A percentile compares a stretch with the other conserved stretches of the same genome.
These are phyloP conservation scores for Oscheius sp. DNA, from an alignment of 2,888 invertebrate genomes.

Conservation along the genomic window DNA sequence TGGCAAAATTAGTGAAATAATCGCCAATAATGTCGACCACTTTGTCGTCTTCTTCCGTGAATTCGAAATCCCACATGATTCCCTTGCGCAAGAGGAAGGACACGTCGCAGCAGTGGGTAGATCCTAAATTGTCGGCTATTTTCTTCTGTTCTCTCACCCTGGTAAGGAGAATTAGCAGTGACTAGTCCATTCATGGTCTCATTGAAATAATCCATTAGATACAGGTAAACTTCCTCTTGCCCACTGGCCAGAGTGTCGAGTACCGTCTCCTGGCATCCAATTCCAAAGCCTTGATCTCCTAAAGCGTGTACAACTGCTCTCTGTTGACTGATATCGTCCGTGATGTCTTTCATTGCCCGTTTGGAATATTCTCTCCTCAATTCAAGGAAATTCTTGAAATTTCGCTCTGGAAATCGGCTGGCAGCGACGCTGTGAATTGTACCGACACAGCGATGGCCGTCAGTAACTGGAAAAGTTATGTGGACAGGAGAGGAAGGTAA, in stretches of 20 bases:
- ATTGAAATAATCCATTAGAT: constrained; percentile 37
- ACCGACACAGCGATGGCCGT: neutral
- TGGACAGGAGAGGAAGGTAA: neutral
- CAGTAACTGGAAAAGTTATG: neutral
- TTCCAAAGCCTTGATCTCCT: constrained; percentile 13
- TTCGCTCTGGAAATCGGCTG: neutral
- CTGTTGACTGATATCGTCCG: neutral
- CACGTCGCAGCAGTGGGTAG: constrained; percentile 68
- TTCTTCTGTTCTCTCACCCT: neutral
- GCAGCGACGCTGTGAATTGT: neutral
- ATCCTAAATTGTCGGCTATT: constrained; percentile 46
- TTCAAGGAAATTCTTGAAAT: constrained; percentile 3
- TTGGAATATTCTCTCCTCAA: neutral
- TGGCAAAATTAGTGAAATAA: constrained; percentile 34
- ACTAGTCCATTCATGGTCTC: constrained; percentile 31
- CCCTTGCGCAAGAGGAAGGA: constrained; percentile 65
- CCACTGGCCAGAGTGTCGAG: neutral
- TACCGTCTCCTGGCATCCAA: constrained; percentile 23
- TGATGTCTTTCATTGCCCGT: neutral
- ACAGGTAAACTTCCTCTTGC: constrained; percentile 26
- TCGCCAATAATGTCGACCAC: constrained; percentile 8
- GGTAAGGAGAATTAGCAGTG: constrained; percentile 9
- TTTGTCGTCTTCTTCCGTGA: constrained; percentile 24
- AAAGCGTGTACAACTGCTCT: constrained; percentile 16
- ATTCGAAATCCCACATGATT: constrained; percentile 46